Base-by-base conservation (phyloP, 2,113 vertebrate genomes). In the Gambusia holbrooki region DNA sequence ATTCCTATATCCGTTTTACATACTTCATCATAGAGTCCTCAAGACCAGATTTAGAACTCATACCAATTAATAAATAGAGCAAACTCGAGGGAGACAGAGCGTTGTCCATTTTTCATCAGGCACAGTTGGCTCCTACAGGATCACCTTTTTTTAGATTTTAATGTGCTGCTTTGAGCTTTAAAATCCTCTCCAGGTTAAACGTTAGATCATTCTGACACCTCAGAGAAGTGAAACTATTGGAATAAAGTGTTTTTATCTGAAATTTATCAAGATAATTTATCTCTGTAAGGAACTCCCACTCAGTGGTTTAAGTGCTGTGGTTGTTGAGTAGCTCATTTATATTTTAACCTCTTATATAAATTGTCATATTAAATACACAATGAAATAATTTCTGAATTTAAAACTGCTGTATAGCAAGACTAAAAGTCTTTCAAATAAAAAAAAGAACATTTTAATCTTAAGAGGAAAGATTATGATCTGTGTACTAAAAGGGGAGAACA, bases 231-330 rank as follows among this genome's bases (percentile, higher is more conserved):
- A 90, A 93, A 93, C 92, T 92, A 92, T 92, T 94, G 93, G 88
- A 93, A 92, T 94, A 93, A 95, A 95, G 93, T 93, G 93, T 93
- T 93, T 94, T 95, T 94, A 94, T 94, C 92, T 92, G 88, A 92
- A 88, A 90, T 94, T 90, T 93, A 94, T 95, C 93, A 94, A 90
- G 89, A 92, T 95, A 93, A 95, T 94, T 94, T 93, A 94, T 94
- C 91, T 92, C 91, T 93, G 92, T 93, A 92, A 93, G 86, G 84
- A 69, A 58, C 77, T 64, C 80, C 76, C 84, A 83, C 79, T 84
- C 76, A 70, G 89, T 87, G 79, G 83, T 79, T 87, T 86, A 65
- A 67, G 76, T 70, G 76, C 66, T 61, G 77, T 68, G 66, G 76
- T 67, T 64, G 71, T 48, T 29, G 77, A 80, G 77, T 66, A 70